Evolutionary conservation across 2,113 vertebrate genomes (phyloP).

Genomic region (Paralichthys olivaceus): DNA sequence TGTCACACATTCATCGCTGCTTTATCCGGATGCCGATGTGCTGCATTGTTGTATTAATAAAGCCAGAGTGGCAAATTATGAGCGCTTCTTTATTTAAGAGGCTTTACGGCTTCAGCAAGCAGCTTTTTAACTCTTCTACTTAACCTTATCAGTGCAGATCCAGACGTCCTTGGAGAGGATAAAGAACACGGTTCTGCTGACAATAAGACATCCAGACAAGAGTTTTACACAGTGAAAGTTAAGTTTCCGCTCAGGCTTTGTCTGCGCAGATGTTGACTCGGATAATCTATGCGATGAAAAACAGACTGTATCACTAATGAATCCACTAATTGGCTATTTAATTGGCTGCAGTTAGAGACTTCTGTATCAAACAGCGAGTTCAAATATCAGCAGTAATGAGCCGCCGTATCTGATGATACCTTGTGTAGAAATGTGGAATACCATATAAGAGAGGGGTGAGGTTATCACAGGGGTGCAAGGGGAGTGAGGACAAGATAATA

Average conservation of each 20-base stretch:
- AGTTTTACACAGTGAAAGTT: constrained; percentile 26
- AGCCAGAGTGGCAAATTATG: constrained; percentile 58
- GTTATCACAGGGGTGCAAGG: constrained; percentile 7
- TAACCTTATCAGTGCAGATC: constrained; percentile 57
- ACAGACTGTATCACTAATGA: constrained; percentile 32
- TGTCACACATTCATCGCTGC: constrained; percentile 30
- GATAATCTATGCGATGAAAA: constrained; percentile 37
- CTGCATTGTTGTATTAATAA: constrained; percentile 52
- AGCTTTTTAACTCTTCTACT: constrained; percentile 48
- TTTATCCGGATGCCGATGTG: constrained; percentile 33
- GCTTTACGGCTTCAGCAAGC: constrained; percentile 55
- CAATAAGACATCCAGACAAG: constrained; percentile 22
- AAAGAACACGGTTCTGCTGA: constrained; percentile 39
- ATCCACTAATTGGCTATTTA: constrained; percentile 67
- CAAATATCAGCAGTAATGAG: constrained; percentile 60
- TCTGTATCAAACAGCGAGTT: constrained; percentile 50
- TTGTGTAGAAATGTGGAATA: constrained; percentile 11
- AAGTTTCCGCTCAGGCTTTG: constrained; percentile 41
- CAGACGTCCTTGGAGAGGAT: constrained; percentile 66
- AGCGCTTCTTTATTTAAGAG: constrained; percentile 58
- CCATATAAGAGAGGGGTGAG: constrained; percentile 6
- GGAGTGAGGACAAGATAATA: constrained; percentile 9
- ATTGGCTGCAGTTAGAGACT: constrained; percentile 57
- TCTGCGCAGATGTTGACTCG: constrained; percentile 41
- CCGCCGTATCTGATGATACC: constrained; percentile 25